Evolutionary conservation across 37 sponge, comb jelly and placozoan genomes (phyloP), one percentile per base, ranked within the genome.

Genomic region (Ephydatia muelleri): DNA sequence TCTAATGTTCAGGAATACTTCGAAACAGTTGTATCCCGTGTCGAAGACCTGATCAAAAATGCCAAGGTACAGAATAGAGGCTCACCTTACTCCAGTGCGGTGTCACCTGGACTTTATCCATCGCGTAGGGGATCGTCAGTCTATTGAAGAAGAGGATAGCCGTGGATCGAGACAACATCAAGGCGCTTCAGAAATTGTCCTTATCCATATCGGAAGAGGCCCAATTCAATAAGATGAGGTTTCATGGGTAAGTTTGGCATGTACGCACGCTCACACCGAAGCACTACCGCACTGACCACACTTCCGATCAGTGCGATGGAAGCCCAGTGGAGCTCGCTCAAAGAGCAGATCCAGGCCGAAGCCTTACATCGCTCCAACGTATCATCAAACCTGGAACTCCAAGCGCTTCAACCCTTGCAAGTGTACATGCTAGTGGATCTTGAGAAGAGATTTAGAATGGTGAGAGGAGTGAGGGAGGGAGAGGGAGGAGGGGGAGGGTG

Each of bases 351-450:
- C 33, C 73, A 48, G 34, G 38, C 83, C 0, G 89, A 89, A 47
- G 78, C 83, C 0, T 39, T 89, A 68, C 80, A 75, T 16, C 28
- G 64, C 0, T 89, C 89, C 47, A 30, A 66, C 40, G 47, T 73
- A 0, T 29, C 85, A 33, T 80, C 89, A 31, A 79, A 75, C 0
- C 34, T 90, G 19, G 90, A 90, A 75, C 47, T 57, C 3, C 68
- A 84, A 57, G 85, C 80, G 0, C 76, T 90, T 29, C 90, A 90
- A 38, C 90, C 90, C 0, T 49, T 90, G 69, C 72, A 78, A 27
- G 77, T 81, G 1, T 81, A 67, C 78, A 30, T 90, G 34, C 34
- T 90, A 47, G 65, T 57, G 0, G 90, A 90, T 30, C 69, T 90
- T 22, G 90, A 90, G 70, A 85, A 85, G 66, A 80, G 86, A 38